Evolutionary conservation across 2,888 invertebrate species (phyloP).

Genomic region (Limenitis camilla): DNA sequence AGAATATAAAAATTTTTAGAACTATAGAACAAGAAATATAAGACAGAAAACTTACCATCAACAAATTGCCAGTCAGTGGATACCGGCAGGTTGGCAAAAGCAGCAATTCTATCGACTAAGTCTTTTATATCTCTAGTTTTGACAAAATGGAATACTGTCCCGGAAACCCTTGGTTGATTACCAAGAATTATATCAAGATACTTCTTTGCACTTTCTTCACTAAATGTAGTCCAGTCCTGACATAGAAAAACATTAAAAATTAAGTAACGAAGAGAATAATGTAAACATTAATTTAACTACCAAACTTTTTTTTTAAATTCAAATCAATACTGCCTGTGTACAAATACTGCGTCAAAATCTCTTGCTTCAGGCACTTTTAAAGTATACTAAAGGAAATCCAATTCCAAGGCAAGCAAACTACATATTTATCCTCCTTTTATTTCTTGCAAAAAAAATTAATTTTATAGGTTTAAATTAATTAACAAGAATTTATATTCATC

Average conservation of each 20-base stretch:
- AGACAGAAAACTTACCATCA: slow-evolving; percentile 36
- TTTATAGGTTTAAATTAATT: too few relatives aligned
- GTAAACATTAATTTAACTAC: too few relatives aligned
- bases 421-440: too few relatives aligned
- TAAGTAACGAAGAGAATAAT: too few relatives aligned
- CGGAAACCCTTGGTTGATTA: slow-evolving; percentile 47
- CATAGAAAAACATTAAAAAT: slow-evolving; percentile 10
- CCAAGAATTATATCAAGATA: slow-evolving; percentile 48
- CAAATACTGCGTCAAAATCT: too few relatives aligned
- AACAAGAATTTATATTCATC: too few relatives aligned
- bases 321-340: too few relatives aligned
- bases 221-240: slow-evolving; percentile 46
- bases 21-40: background rate
- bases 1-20: background rate
- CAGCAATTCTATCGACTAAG: slow-evolving; percentile 42
- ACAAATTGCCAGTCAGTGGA: slow-evolving; percentile 53
- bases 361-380: too few relatives aligned
- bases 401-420: too few relatives aligned
- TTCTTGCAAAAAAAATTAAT: too few relatives aligned
- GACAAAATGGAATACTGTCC: slow-evolving; percentile 46
- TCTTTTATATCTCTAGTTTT: slow-evolving; percentile 47
- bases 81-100: slow-evolving; percentile 33
- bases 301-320: too few relatives aligned
- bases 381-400: too few relatives aligned
- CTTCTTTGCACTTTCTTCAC: slow-evolving; percentile 46